A percentile compares a stretch with the other conserved stretches of the same genome.
These are phyloP conservation scores for Andrena cerasifolii DNA, from an alignment of 1,140 invertebrate species.

Conservation along the genomic window DNA sequence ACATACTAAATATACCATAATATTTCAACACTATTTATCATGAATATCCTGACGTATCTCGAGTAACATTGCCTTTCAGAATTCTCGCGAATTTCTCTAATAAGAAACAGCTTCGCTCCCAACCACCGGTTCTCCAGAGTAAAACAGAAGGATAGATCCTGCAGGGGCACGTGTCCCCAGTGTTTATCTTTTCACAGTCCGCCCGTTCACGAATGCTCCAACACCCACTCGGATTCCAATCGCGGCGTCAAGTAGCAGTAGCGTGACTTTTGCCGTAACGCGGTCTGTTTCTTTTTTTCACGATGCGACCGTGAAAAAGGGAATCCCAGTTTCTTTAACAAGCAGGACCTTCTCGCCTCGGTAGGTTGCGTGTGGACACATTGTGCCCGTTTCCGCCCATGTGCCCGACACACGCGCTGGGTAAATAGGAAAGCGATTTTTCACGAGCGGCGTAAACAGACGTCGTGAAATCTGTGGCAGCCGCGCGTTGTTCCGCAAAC, in stretches of 20 bases:
- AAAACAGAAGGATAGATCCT: too few relatives aligned
- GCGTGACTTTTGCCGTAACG: neutral
- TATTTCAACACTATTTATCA: too few relatives aligned
- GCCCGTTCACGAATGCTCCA: slow-evolving; percentile 14
- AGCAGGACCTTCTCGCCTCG: neutral
- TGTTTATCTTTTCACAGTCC: too few relatives aligned
- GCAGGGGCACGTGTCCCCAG: neutral
- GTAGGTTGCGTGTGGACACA: slow-evolving; percentile 9
- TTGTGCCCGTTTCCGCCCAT: slow-evolving; percentile 48
- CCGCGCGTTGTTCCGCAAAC: slow-evolving; percentile 19
- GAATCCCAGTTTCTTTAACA: neutral
- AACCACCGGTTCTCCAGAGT: too few relatives aligned
- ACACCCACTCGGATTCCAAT: neutral
- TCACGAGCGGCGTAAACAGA: slow-evolving; percentile 46
- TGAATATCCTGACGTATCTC: too few relatives aligned
- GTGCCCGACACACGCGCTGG: slow-evolving; percentile 41
- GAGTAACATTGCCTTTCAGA: too few relatives aligned
- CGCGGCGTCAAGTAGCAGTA: neutral
- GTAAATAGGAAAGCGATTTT: slow-evolving; percentile 52
- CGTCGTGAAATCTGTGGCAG: slow-evolving; percentile 11
- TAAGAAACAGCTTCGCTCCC: too few relatives aligned
- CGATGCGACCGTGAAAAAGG: neutral
- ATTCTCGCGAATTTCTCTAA: too few relatives aligned
- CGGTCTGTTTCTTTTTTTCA: slow-evolving; percentile 18
- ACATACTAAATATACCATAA: too few relatives aligned